Evolutionary conservation across 2,888 invertebrate species (phyloP), one percentile per base, ranked within the genome.

Genomic region (Trachelus stipa): DNA sequence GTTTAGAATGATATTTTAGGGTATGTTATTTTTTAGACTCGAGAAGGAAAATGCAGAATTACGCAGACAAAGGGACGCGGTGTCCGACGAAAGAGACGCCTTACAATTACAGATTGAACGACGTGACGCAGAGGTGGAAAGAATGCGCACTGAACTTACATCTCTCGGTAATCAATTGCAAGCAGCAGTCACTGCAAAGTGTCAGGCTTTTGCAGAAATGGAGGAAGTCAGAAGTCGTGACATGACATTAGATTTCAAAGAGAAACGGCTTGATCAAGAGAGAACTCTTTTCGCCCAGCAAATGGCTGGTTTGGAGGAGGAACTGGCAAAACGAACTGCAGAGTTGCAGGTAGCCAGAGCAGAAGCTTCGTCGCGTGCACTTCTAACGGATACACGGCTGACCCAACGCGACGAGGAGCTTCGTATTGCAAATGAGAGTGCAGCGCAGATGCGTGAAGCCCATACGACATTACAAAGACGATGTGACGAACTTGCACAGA

Each of bases 211-310:
- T 75, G 94, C 95, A 11, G 94, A 96, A 83, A 93, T 95, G 79
- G 96, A 97, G 91, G 97, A 97, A 92, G 93, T 97, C 69, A 94
- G 95, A 85, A 95, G 96, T 82, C 95, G 95, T 90, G 96, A 97
- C 92, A 93, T 96, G 78, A 94, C 95, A 15, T 91, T 97, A 34
- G 96, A 96, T 87, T 74, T 73, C 79, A 92, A 93, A 86, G 97
- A 98, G 91, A 96, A 96, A 87, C 94, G 97, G 33, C 93, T 98
- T 86, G 96, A 97, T 86, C 96, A 97, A 89, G 98, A 98, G 91
- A 94, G 95, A 86, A 92, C 93, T 11, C 93, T 97, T 84, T 91
- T 97, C 37, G 94, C 94, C 82, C 95, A 95, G 82, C 97, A 98
- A 92, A 95, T 97, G 83, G 94, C 95, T 85, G 94, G 95, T 78